Base-by-base conservation (phyloP, 37 sponge, comb jelly and placozoan genomes). In the Hormiphora californensis region DNA sequence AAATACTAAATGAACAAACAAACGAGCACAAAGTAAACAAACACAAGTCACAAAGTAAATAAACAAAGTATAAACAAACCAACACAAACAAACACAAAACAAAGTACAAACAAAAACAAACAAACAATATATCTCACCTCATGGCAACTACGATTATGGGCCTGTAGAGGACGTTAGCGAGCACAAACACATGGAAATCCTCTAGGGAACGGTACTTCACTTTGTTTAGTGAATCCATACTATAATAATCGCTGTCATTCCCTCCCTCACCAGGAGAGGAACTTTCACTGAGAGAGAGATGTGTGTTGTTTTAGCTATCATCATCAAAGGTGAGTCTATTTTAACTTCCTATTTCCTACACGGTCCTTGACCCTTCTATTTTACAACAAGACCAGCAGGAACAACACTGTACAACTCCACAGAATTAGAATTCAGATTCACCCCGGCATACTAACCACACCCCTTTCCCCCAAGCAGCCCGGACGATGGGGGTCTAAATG, bases 111-210 rank as follows among this genome's bases (percentile, higher is more conserved):
- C 53, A 17, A 49, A 49, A 49, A 17, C 62, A 7, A 59, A 17
- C 7, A 22, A 8, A 46, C 11, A 12, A 46, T 17, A 46, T 12
- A 8, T 12, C 12, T 1, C 85, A 86, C 55, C 55, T 89, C 67
- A 94, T 89, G 15, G 97, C 88, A 4, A 96, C 69, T 44, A 96
- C 92, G 57, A 96, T 92, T 69, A 96, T 88, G 21, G 97, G 92
- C 22, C 97, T 88, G 25, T 69, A 59, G 46, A 94, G 87, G 0
- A 94, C 94, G 78, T 96, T 90, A 9, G 97, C 94, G 32, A 96
- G 86, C 0, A 90, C 94, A 63, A 91, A 94, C 17, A 96, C 90
- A 86, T 96, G 97, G 35, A 96, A 87, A 89, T 96, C 97, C 73
- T 96, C 97, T 39, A 96, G 88, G 17, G 67, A 65, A 1, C 67